Conservation (phyloP, 1,140 invertebrate species). For the Drosophila simulans region DNA sequence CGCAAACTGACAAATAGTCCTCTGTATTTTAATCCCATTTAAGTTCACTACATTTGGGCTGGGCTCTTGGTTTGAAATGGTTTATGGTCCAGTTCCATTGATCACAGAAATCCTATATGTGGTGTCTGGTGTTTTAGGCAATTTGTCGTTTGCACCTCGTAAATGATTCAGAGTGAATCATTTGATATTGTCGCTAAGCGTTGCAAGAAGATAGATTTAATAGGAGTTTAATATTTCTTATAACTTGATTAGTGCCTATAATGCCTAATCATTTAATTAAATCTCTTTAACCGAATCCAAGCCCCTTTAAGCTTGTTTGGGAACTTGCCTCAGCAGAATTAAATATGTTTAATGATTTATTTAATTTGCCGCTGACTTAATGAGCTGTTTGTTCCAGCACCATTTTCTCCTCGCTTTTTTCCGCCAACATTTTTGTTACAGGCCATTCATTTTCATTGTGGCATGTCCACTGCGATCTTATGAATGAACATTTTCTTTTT, state of each 20-base stretch:
- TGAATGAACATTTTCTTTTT: conserved; percentile 62
- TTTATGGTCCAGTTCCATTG: conserved; percentile 13
- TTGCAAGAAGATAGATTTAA: neutral
- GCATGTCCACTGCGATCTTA: conserved; percentile 53
- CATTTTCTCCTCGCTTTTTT: conserved; percentile 6
- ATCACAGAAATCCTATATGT: conserved; percentile 35
- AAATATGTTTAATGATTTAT: conserved; percentile 2
- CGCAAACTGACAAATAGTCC: conserved; percentile 75
- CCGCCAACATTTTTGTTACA: conserved; percentile 43
- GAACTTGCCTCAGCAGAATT: neutral
- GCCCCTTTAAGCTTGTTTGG: neutral
- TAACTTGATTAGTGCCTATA: neutral
- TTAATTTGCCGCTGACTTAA: conserved; percentile 11
- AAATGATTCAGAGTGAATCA: conserved; percentile 38
- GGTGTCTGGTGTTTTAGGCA: conserved; percentile 20
- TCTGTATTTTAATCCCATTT: conserved; percentile 26
- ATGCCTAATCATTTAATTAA: neutral
- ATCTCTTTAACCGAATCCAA: neutral
- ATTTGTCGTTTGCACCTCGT: conserved; percentile 70
- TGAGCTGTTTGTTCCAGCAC: conserved; percentile 4
- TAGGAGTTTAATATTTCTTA: neutral
- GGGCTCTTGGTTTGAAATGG: conserved; percentile 15
- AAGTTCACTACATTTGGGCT: conserved; percentile 37
- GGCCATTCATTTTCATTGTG: conserved; percentile 71
- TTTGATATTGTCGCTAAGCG: neutral